phyloP scores from a whole-genome alignment of 2,113 vertebrate genomes.

The Urocynchramus pylzowi region DNA sequence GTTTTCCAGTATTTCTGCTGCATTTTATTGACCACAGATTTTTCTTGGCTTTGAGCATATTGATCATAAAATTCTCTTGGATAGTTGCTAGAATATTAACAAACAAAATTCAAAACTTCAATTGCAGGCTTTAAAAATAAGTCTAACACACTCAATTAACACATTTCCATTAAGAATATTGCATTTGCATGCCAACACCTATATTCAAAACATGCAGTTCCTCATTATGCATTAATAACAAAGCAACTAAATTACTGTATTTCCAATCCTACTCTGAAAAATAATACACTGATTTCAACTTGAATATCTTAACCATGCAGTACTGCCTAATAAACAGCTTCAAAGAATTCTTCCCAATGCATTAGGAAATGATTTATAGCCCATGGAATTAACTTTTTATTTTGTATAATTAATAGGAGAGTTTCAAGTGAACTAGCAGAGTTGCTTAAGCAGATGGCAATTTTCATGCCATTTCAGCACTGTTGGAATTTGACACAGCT shows the following conservation, averaged over 20 bases:
- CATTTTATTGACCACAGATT: conserved; percentile 95
- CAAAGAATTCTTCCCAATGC: not conserved
- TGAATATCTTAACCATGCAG: not conserved
- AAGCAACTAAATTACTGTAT: not conserved
- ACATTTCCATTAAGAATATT: not conserved
- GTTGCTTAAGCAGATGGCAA: not conserved
- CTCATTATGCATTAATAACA: not conserved
- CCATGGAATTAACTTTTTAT: not conserved
- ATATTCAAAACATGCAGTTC: not conserved
- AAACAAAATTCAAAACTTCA: not conserved
- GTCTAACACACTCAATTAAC: not conserved
- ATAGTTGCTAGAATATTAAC: conserved; percentile 74
- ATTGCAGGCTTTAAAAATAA: not conserved
- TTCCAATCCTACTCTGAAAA: not conserved
- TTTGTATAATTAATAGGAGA: not conserved
- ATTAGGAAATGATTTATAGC: not conserved
- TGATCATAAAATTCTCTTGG: conserved; percentile 86
- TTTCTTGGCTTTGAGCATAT: conserved; percentile 86
- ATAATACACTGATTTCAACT: not conserved
- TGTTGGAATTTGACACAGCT: not conserved
- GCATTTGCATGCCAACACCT: not conserved
- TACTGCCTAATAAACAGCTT: not conserved
- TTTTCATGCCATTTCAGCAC: not conserved
- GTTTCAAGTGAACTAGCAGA: not conserved
- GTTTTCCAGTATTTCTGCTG: conserved; percentile 98